phyloP scores from a whole-genome alignment of 2,888 invertebrate species.

The Opisthograptis luteolata region DNA sequence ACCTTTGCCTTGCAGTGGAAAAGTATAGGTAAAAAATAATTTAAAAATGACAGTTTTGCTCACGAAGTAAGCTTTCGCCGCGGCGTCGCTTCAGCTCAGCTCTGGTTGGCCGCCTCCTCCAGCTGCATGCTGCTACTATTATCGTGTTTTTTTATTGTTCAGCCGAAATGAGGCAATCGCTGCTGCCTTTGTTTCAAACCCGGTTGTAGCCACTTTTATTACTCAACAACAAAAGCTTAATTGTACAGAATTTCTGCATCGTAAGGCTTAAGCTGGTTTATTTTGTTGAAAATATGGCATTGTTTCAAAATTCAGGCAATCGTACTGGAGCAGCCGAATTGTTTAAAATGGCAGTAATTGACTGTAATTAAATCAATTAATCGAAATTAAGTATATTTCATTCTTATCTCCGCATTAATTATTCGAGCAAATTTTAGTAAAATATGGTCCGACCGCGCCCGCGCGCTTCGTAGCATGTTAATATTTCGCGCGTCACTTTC shows the following conservation, averaged over 20 bases:
- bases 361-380: neutral
- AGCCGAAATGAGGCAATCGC: neutral
- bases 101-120: neutral
- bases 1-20: no score
- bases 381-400: neutral
- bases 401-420: neutral
- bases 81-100: neutral
- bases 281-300: neutral
- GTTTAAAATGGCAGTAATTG: neutral
- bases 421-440: neutral
- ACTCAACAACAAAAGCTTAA: neutral
- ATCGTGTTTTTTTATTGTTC: neutral
- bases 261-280: neutral
- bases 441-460: neutral
- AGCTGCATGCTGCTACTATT: neutral
- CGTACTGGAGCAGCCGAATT: neutral
- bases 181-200: neutral
- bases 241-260: slow-evolving; percentile 1
- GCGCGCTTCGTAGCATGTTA: neutral
- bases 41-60: no score
- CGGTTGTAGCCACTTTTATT: neutral
- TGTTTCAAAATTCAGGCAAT: neutral
- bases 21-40: no score
- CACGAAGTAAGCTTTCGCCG: no score
- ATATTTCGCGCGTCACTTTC: neutral